Conservation (phyloP, 2,113 vertebrate species). For the Lampris incognitus region DNA sequence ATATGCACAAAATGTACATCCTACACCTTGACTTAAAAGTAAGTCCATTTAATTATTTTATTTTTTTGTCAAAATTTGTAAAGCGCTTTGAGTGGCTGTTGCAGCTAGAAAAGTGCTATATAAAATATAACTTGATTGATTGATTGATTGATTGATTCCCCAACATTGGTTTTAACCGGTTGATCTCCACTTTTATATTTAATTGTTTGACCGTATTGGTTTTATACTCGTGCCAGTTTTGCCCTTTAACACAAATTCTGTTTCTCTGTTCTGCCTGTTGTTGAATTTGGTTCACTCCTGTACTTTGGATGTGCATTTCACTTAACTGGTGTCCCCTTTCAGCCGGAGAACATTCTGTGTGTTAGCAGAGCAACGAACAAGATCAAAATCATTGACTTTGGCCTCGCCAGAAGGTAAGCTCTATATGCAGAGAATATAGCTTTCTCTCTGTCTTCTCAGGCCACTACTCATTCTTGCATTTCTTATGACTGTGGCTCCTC, state of each 20-base stretch:
- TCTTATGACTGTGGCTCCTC: not conserved
- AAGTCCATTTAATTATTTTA: constrained; percentile 10
- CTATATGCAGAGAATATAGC: not conserved
- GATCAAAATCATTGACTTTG: constrained; percentile 99
- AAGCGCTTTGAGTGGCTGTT: no score
- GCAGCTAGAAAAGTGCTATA: no score
- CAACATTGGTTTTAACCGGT: no score
- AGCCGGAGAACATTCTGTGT: constrained; percentile 99
- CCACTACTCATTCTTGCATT: not conserved
- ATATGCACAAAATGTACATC: constrained; percentile 99
- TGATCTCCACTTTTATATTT: no score
- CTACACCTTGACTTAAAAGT: constrained; percentile 98
- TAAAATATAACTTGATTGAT: no score
- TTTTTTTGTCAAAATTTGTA: not conserved
- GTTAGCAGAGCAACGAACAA: constrained; percentile 93
- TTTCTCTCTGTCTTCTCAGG: not conserved
- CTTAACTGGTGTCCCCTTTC: constrained; percentile 63
- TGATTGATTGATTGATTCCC: no score
- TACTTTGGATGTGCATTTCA: constrained; percentile 9
- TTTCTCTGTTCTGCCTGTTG: no score
- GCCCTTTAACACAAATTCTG: not conserved
- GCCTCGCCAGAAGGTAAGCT: constrained; percentile 94
- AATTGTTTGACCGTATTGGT: not conserved
- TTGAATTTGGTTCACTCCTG: not conserved
- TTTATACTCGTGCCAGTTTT: not conserved